These are phyloP conservation scores for Cinclus cinclus DNA, from an alignment of 2,113 vertebrate genomes.

Conservation along the genomic window DNA sequence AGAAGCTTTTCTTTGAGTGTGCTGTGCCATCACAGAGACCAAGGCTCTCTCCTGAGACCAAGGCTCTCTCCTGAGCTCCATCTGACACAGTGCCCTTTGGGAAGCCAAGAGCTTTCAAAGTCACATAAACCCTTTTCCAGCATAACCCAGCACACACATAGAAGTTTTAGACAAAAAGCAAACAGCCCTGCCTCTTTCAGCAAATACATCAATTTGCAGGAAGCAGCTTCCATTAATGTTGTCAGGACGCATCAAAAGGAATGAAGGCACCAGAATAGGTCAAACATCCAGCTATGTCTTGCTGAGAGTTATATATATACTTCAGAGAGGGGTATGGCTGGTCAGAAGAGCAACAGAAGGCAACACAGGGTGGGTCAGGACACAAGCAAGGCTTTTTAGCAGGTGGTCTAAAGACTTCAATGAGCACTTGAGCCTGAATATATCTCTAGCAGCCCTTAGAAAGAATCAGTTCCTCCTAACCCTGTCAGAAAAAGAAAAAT, in stretches of 20 bases:
- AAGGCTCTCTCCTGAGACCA: background rate
- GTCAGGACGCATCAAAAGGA: background rate
- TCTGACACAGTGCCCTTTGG: background rate
- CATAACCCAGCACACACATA: fast-evolving
- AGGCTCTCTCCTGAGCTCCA: background rate
- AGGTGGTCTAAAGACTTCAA: background rate
- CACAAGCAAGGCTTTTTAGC: background rate
- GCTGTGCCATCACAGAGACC: background rate
- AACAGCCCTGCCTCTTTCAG: background rate
- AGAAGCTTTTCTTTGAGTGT: background rate
- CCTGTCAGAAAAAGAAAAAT: background rate
- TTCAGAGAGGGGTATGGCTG: slow-evolving; percentile 2
- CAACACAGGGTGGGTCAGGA: background rate
- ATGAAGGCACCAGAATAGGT: background rate
- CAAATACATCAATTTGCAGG: background rate
- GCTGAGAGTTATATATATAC: background rate
- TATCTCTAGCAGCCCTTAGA: background rate
- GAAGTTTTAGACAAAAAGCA: background rate
- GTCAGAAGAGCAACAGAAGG: slow-evolving; percentile 16
- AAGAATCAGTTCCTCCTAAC: background rate
- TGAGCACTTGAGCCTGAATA: background rate
- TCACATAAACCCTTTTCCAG: fast-evolving
- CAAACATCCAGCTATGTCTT: background rate
- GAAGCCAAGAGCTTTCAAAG: background rate
- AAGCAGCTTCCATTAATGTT: background rate